Evolutionary conservation across 2,113 vertebrate genomes (phyloP).

Genomic region (Platysteira castanea): DNA sequence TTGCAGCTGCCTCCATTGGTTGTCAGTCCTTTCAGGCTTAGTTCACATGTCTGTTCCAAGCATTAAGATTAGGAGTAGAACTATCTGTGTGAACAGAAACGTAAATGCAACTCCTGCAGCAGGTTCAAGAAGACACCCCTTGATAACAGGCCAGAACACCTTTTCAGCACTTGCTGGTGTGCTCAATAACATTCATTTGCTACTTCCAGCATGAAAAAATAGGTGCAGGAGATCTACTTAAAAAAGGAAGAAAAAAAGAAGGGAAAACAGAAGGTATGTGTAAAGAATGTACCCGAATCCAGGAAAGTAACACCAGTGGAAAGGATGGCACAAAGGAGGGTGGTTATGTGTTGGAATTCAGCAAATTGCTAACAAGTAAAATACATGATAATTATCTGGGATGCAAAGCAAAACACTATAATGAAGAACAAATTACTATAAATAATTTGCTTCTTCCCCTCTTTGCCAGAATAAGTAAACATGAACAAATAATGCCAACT

Average conservation of each 20-base stretch:
- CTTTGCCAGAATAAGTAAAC: not conserved
- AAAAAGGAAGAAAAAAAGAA: accelerated
- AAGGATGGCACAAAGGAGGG: not conserved
- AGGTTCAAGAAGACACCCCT: not conserved
- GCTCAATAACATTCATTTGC: not conserved
- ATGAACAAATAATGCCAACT: not conserved
- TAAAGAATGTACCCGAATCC: not conserved
- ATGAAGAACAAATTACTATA: not conserved
- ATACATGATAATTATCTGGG: not conserved
- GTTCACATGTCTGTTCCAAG: not conserved
- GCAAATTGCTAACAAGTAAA: not conserved
- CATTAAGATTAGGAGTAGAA: not conserved
- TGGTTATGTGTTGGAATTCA: not conserved
- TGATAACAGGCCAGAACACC: not conserved
- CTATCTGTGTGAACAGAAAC: not conserved
- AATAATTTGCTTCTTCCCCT: not conserved
- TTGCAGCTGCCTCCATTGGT: not conserved
- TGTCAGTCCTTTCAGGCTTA: not conserved
- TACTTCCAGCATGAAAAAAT: not conserved
- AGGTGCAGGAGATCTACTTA: not conserved
- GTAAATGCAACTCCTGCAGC: not conserved
- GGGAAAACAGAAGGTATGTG: not conserved
- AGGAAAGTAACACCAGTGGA: not conserved
- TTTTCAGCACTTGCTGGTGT: not conserved
- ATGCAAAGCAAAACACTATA: not conserved